Evolutionary conservation across 2,113 vertebrate genomes (phyloP).

Genomic region (Protomyctophum bolini): DNA sequence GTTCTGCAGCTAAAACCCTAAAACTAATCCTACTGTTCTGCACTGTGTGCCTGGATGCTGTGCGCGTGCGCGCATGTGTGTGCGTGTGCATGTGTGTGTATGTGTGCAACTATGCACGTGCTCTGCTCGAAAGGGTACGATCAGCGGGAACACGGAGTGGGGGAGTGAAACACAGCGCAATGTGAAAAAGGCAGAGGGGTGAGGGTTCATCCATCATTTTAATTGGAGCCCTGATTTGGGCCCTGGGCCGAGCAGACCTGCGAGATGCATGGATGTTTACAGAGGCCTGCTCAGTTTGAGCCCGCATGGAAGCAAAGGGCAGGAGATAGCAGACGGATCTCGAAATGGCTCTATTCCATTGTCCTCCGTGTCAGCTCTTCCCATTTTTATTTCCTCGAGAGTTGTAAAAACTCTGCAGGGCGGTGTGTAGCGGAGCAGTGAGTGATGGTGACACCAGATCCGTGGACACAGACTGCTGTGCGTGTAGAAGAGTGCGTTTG

Average conservation of each 20-base stretch:
- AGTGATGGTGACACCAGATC: slow-evolving; percentile 50
- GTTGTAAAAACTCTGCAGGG: slow-evolving; percentile 15
- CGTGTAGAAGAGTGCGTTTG: slow-evolving; percentile 7
- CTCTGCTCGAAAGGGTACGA: slow-evolving; percentile 36
- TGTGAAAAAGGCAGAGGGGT: slow-evolving; percentile 52
- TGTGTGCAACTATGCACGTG: too few species aligned
- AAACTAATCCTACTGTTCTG: slow-evolving; percentile 54
- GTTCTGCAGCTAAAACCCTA: slow-evolving; percentile 63
- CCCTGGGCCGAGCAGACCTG: slow-evolving; percentile 52
- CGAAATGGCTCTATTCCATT: slow-evolving; percentile 17
- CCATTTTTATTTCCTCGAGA: slow-evolving; percentile 16
- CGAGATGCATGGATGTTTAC: slow-evolving; percentile 64
- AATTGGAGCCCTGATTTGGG: slow-evolving; percentile 66
- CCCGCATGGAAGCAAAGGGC: slow-evolving; percentile 42
- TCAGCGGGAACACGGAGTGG: slow-evolving; percentile 33
- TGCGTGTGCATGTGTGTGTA: neutral
- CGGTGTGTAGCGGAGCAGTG: slow-evolving; percentile 36
- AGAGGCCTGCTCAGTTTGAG: slow-evolving; percentile 37
- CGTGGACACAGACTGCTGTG: slow-evolving; percentile 41
- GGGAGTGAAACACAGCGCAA: slow-evolving; percentile 53
- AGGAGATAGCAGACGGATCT: slow-evolving; percentile 52
- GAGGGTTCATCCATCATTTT: slow-evolving; percentile 72
- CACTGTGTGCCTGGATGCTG: neutral
- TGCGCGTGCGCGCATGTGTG: neutral
- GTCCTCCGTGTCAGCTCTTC: slow-evolving; percentile 14